Base-by-base conservation (phyloP, 2,113 vertebrate species). In the Pseudonaja textilis region DNA sequence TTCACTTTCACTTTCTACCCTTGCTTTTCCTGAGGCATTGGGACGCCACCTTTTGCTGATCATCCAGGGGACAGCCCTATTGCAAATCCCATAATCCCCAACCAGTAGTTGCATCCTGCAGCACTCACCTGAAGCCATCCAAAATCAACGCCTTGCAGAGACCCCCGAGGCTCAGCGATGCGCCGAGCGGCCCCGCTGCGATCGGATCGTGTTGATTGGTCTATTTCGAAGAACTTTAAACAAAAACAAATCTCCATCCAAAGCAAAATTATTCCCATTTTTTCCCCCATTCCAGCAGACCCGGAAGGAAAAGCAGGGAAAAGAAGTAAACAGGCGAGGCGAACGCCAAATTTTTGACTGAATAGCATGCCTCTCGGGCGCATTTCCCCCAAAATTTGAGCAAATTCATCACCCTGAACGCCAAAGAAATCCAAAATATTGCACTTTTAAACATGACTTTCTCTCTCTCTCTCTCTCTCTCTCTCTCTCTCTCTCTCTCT, bases 351-450 rank as follows among this genome's bases (percentile, higher is more conserved):
- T 14, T 16, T 16, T 16, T n/a, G 64, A n/a, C 4, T 0, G 14
- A 69, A 69, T n/a, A n/a, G 3, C 26, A 16, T 29, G 12, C 61
- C 61, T 10, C 25, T 61, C 25, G 11, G 10, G 0, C 2, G 2
- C 59, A 26, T n/a, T 64, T 50, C 1, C 26, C 4, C 3, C 3
- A 3, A 0, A 0, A 0, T 16, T 1, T 20, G 0, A 0, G 26
- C 26, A 3, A 64, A 12, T 64, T 29, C 26, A 64, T 4, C 61
- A 64, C 29, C 64, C n/a, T 34, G n/a, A 34, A 34, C 2, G 1
- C 64, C 64, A 74, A 74, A 74, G 4, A 69, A 74, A 34, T 2
- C 64, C n/a, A 16, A 34, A 34, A 81, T 81, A 39, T 39, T 39
- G 16, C 69, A 81, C 34, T 87, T 87, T 87, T 18, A 16, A 50